Percentiles rank a stretch among this genome's conserved stretches.
Conservation (phyloP, 2,888 invertebrate genomes). For the Hydropsyche betteni region DNA sequence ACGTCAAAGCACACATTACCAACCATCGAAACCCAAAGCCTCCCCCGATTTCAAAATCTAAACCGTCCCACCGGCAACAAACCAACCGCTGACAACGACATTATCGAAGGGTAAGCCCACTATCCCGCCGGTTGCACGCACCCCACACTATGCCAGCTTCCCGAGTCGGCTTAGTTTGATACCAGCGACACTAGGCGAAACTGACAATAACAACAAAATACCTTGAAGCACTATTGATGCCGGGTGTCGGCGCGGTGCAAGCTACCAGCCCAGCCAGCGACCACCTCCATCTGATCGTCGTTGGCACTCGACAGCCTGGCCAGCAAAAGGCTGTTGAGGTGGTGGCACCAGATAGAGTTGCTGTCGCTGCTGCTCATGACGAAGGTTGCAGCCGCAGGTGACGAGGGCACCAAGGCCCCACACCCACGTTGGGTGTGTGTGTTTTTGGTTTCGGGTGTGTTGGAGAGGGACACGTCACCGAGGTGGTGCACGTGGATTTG, state of each 20-base stretch:
- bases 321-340: not conserved
- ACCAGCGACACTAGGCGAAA: too few relatives aligned
- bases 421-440: not conserved
- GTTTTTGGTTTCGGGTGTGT: not conserved
- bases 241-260: slow-evolving; percentile 29
- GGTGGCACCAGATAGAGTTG: too few relatives aligned
- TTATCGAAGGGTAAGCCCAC: too few relatives aligned
- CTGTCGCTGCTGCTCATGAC: slow-evolving; percentile 27
- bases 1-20: too few relatives aligned
- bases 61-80: too few relatives aligned
- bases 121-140: too few relatives aligned
- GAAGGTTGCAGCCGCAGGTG: slow-evolving; percentile 34
- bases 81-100: too few relatives aligned
- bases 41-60: too few relatives aligned
- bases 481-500: not conserved
- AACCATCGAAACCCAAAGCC: too few relatives aligned
- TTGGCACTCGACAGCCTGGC: not conserved
- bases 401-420: slow-evolving; percentile 30
- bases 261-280: slow-evolving; percentile 27
- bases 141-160: too few relatives aligned
- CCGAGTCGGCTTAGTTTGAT: too few relatives aligned
- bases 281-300: slow-evolving; percentile 21
- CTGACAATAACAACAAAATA: not conserved
- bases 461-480: not conserved
- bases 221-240: slow-evolving; percentile 1